These are phyloP conservation scores for Pandemis corylana DNA, from an alignment of 2,888 invertebrate species.

Conservation along the genomic window DNA sequence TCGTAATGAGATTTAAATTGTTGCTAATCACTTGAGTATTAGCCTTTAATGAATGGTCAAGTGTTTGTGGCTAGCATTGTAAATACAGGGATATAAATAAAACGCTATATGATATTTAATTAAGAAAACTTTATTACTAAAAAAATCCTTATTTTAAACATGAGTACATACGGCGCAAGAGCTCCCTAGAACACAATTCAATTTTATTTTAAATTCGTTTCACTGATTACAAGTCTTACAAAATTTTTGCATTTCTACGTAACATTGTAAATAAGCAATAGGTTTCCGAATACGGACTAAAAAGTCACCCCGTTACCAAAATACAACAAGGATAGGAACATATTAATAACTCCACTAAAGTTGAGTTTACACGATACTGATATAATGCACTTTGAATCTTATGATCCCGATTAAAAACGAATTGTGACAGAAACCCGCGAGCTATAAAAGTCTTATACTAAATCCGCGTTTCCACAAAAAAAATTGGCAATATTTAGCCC, in stretches of 20 bases:
- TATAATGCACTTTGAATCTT: not conserved
- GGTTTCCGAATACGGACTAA: slow-evolving; percentile 1
- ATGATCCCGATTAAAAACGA: not conserved
- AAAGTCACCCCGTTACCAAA: not conserved
- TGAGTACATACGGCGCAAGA: slow-evolving; percentile 21
- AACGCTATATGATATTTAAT: slow-evolving; percentile 41
- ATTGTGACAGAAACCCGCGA: not conserved
- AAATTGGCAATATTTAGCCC: not conserved
- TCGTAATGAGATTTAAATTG: not conserved
- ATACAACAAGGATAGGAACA: slow-evolving; percentile 10
- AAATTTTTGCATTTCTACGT: not conserved
- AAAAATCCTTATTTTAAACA: slow-evolving; percentile 38
- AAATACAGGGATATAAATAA: slow-evolving; percentile 22
- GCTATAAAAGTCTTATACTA: slow-evolving; percentile 8
- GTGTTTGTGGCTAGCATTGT: not conserved
- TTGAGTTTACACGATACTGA: not conserved
- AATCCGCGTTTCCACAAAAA: not conserved
- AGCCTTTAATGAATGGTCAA: not conserved
- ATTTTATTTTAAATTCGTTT: slow-evolving; percentile 1
- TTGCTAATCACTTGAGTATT: not conserved
- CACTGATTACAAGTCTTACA: not conserved
- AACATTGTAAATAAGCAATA: not conserved
- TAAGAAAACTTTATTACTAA: slow-evolving; percentile 42
- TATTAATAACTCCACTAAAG: not conserved
- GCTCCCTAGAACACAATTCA: slow-evolving; percentile 13